These are phyloP conservation scores for Origma solitaria DNA, from an alignment of 2,113 vertebrate species.

Conservation along the genomic window DNA sequence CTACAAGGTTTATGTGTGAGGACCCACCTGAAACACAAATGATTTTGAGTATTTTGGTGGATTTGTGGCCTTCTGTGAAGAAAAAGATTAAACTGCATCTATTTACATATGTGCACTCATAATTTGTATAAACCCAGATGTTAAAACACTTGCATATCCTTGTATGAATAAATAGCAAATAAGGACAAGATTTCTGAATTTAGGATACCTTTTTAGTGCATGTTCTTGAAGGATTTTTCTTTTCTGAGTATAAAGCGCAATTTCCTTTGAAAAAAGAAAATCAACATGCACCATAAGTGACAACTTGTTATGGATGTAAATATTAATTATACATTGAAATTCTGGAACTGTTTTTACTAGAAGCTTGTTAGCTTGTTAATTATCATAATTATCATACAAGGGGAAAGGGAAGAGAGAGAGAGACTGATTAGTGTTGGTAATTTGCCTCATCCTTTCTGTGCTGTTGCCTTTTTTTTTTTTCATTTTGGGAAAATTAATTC, in stretches of 20 bases:
- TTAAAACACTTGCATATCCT: background rate
- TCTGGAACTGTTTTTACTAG: conserved; percentile 66
- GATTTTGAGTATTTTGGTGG: background rate
- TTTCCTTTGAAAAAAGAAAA: conserved; percentile 33
- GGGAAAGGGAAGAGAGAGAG: conserved; percentile 50
- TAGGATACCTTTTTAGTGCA: background rate
- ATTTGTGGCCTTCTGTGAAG: background rate
- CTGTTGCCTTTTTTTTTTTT: conserved; percentile 9
- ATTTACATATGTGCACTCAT: background rate
- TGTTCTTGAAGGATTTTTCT: background rate
- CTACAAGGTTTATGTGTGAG: background rate
- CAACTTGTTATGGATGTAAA: conserved; percentile 66
- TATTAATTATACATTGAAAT: conserved; percentile 69
- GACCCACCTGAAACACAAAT: background rate
- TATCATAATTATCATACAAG: conserved; percentile 68
- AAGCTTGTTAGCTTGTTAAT: conserved; percentile 64
- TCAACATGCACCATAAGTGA: conserved; percentile 44
- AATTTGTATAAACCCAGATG: background rate
- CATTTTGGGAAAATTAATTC: conserved; percentile 61
- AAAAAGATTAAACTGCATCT: background rate
- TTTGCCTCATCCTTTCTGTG: conserved; percentile 49
- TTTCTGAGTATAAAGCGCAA: background rate
- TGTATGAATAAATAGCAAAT: conserved; percentile 30
- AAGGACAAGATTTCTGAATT: conserved; percentile 17
- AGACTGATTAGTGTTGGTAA: conserved; percentile 60